Conservation (phyloP, 2,113 vertebrate genomes). For the Litocranius walleri region DNA sequence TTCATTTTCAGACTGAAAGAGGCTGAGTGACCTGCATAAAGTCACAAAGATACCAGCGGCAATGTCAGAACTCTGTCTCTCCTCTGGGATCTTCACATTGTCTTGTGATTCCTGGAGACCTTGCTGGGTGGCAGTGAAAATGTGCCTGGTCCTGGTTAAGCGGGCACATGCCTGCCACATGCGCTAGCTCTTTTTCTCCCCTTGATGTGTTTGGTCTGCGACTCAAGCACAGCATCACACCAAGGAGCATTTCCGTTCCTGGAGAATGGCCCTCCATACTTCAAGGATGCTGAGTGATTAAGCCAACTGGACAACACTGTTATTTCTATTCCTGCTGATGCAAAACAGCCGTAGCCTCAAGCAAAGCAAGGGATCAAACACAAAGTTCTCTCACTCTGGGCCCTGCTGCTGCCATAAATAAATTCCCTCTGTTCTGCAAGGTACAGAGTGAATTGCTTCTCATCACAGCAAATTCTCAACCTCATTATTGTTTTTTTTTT, state of each 20-base stretch:
- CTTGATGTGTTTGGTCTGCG: not conserved
- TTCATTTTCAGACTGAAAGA: not conserved
- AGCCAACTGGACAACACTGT: not conserved
- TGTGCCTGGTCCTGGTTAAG: not conserved
- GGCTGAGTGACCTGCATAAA: not conserved
- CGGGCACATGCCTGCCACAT: rapidly evolving
- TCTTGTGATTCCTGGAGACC: not conserved
- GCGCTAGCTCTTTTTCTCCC: not conserved
- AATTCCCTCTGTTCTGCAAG: not conserved
- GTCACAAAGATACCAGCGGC: not conserved
- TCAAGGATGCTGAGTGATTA: not conserved
- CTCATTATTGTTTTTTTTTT: not conserved
- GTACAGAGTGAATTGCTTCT: not conserved
- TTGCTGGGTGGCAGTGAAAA: not conserved
- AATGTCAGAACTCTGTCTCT: not conserved
- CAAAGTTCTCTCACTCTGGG: not conserved
- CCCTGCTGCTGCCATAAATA: not conserved
- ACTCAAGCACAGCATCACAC: not conserved
- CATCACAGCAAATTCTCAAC: not conserved
- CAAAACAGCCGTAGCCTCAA: slow-evolving; percentile 38
- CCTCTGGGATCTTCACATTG: not conserved
- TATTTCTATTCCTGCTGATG: not conserved
- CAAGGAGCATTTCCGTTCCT: not conserved
- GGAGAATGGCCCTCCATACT: not conserved
- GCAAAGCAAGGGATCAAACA: slow-evolving; percentile 23